Conservation (phyloP, 2,888 invertebrate genomes). For the Nomada ferruginata region DNA sequence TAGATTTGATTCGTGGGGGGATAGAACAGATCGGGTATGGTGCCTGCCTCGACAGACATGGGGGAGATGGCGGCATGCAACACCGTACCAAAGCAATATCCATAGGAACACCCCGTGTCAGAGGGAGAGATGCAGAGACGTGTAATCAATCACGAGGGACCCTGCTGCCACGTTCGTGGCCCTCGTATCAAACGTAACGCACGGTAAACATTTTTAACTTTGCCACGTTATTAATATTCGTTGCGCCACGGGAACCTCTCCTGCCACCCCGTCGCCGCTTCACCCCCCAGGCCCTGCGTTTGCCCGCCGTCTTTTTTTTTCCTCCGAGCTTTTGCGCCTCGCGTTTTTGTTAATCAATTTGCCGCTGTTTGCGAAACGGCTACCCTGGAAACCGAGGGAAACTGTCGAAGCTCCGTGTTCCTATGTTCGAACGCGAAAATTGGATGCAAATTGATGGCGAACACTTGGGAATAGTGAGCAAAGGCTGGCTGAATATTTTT, state of each 20-base stretch:
- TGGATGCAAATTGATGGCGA: not conserved
- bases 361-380: constrained; percentile 7
- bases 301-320: constrained; percentile 40
- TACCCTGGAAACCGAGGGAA: not conserved
- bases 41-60: constrained; percentile 68
- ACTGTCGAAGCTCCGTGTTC: not conserved
- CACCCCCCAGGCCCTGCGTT: not conserved
- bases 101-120: constrained; percentile 78
- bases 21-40: constrained; percentile 71
- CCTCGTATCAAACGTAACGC: constrained; percentile 82
- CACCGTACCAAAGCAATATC: constrained; percentile 78
- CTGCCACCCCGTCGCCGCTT: constrained; percentile 38
- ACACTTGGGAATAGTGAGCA: too few species aligned
- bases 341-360: constrained; percentile 55
- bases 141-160: constrained; percentile 82
- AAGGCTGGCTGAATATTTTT: too few species aligned
- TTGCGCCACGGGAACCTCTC: constrained; percentile 73
- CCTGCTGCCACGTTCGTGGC: constrained; percentile 81
- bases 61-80: constrained; percentile 79
- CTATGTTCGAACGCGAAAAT: not conserved
- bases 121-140: constrained; percentile 80
- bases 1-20: constrained; percentile 69
- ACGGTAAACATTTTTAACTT: constrained; percentile 84
- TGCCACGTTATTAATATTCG: constrained; percentile 84
- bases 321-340: constrained; percentile 5